Evolutionary conservation across 2,888 invertebrate genomes (phyloP), one percentile per base, ranked within the genome.

Genomic region (Pristionchus entomophagus): DNA sequence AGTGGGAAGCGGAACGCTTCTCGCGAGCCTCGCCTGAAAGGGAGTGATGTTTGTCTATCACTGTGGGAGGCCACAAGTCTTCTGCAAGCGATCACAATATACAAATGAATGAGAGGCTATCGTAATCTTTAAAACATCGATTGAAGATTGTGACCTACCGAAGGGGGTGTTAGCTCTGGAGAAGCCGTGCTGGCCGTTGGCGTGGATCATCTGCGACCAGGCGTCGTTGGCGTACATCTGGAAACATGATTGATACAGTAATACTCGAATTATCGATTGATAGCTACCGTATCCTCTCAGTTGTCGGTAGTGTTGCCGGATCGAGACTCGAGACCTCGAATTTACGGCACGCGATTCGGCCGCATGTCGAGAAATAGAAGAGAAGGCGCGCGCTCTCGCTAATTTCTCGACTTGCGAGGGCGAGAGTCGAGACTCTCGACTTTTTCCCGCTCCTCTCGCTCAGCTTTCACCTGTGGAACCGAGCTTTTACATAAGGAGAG

Each of bases 211-310:
- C 65, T 84, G 53, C 22, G 65, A n/a, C 84, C 84, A 84, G 29
- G 84, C 84, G 26, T 84, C 84, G 17, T 84, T 69, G 38, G 84
- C 84, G 45, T 53, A 69, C 53, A 69, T 84, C 84, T 84, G 49
- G 14, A 59, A 84, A 10, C n/a, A 17, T 17, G 17, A 29, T 51
- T 69, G 10, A 35, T 17, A 12, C 8, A 69, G 10, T 35, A 29
- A 6, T 35, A 35, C 29, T 6, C 10, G 10, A 17, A 32, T 82
- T 41, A 82, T 82, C 56, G 38, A 38, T 59, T 56, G 14, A 26
- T 4, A 17, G 12, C 12, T 41, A 56, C 29, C 0, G n/a, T 82
- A 51, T 29, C 19, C 12, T 3, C 2, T 12, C 2, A 84, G 26
- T 49, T 29, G 26, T 45, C 19, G n/a, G n/a, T 35, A 10, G 56